phyloP scores from a whole-genome alignment of 35 echinoderm and acorn worm species.

The Hemicentrotus pulcherrimus region DNA sequence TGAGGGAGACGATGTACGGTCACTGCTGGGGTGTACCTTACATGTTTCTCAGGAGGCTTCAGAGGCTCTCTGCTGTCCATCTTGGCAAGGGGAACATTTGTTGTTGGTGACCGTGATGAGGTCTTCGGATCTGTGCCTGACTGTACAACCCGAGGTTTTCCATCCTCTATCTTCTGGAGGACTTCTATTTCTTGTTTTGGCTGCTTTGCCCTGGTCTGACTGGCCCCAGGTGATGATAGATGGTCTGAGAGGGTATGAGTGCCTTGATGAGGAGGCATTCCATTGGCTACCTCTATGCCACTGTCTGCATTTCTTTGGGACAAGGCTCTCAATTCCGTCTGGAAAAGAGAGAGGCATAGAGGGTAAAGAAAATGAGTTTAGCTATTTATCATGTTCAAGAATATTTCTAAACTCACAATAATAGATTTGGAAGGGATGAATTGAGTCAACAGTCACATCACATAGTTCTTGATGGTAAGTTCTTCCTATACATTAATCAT shows the following conservation, averaged over 20 bases:
- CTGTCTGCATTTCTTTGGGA: background rate
- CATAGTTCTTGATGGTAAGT: background rate
- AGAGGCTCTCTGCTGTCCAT: background rate
- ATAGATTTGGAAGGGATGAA: background rate
- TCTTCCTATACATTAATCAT: background rate
- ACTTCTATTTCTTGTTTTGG: background rate
- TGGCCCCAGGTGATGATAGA: background rate
- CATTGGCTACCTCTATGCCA: background rate
- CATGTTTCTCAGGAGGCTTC: slow-evolving; percentile 51
- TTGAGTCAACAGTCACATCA: background rate
- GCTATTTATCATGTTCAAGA: no score
- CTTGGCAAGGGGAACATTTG: background rate
- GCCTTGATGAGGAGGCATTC: background rate
- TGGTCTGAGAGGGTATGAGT: background rate
- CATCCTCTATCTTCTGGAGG: background rate
- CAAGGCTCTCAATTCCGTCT: background rate
- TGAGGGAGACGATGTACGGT: slow-evolving; percentile 46
- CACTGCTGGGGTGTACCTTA: slow-evolving; percentile 67
- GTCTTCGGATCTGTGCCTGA: background rate
- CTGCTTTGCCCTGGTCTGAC: background rate
- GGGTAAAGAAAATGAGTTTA: background rate
- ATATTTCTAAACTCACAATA: no score
- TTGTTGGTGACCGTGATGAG: background rate
- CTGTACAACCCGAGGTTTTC: background rate
- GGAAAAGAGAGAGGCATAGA: background rate